These are phyloP conservation scores for Stegana nigrithorax DNA, from an alignment of 2,888 invertebrate species.

Conservation along the genomic window DNA sequence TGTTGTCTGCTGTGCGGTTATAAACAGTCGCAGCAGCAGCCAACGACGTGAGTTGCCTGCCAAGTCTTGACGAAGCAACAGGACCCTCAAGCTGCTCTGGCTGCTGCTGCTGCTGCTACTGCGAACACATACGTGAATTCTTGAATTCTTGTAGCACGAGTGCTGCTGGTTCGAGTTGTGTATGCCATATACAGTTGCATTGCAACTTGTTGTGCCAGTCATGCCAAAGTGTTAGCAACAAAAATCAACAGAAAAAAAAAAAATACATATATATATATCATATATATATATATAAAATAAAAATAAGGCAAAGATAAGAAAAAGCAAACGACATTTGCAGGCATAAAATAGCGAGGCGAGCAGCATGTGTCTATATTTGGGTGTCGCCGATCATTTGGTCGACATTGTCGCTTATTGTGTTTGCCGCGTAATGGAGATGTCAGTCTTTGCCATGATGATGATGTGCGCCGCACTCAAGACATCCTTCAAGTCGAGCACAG, in stretches of 20 bases:
- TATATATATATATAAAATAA: constrained; percentile 22
- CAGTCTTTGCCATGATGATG: constrained; percentile 57
- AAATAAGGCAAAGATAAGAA: constrained; percentile 2
- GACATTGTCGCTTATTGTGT: constrained; percentile 60
- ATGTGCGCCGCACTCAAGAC: constrained; percentile 48
- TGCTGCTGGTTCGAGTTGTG: not conserved
- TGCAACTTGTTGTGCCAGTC: too few species aligned
- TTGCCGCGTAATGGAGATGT: constrained; percentile 57
- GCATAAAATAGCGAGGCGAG: not conserved
- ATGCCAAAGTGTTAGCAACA: constrained; percentile 11
- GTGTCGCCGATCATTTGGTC: constrained; percentile 53
- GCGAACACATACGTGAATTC: too few species aligned
- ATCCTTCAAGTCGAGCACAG: constrained; percentile 33
- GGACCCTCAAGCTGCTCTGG: not conserved
- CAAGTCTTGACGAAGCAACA: constrained; percentile 7
- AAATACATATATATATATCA: too few species aligned
- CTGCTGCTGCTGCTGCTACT: too few species aligned
- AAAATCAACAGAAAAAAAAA: constrained; percentile 1
- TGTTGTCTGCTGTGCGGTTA: too few species aligned
- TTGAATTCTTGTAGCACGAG: too few species aligned
- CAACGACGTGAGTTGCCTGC: not conserved
- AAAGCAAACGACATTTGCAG: not conserved
- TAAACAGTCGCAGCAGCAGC: too few species aligned
- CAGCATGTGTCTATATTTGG: constrained; percentile 61
- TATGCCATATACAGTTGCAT: too few species aligned